phyloP scores from a whole-genome alignment of 2,888 invertebrate species.

The Pyrochroa serraticornis region DNA sequence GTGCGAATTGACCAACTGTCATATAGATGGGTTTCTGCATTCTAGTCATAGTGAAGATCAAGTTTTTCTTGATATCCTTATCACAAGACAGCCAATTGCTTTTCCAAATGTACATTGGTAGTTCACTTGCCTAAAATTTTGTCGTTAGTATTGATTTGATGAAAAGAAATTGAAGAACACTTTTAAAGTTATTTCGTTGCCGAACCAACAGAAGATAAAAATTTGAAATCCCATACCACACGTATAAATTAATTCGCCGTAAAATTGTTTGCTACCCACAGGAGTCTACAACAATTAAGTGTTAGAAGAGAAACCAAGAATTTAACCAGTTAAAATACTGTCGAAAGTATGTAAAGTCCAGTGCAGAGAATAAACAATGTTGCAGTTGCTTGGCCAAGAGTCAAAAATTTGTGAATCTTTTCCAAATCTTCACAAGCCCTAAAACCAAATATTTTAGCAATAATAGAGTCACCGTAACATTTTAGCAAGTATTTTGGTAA shows the following conservation, averaged over 20 bases:
- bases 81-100: constrained; percentile 47
- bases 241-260: constrained; percentile 50
- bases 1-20: constrained; percentile 52
- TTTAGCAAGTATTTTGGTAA: too few species aligned
- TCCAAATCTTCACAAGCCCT: constrained; percentile 48
- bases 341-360: constrained; percentile 50
- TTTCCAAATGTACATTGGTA: constrained; percentile 48
- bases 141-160: too few species aligned
- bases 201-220: constrained; percentile 48
- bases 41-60: constrained; percentile 51
- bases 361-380: constrained; percentile 53
- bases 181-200: constrained; percentile 51
- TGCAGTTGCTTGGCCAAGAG: constrained; percentile 48
- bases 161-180: constrained; percentile 30
- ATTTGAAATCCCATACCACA: constrained; percentile 51
- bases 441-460: constrained; percentile 19
- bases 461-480: background rate
- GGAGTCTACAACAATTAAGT: constrained; percentile 40
- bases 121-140: constrained; percentile 46
- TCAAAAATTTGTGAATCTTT: constrained; percentile 45
- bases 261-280: constrained; percentile 49
- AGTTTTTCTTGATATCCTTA: constrained; percentile 41
- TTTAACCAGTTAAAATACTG: constrained; percentile 36
- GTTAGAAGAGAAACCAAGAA: constrained; percentile 5
- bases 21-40: constrained; percentile 48